These are phyloP conservation scores for Allolobophora icterica DNA, from an alignment of 2,888 invertebrate species.

Conservation along the genomic window DNA sequence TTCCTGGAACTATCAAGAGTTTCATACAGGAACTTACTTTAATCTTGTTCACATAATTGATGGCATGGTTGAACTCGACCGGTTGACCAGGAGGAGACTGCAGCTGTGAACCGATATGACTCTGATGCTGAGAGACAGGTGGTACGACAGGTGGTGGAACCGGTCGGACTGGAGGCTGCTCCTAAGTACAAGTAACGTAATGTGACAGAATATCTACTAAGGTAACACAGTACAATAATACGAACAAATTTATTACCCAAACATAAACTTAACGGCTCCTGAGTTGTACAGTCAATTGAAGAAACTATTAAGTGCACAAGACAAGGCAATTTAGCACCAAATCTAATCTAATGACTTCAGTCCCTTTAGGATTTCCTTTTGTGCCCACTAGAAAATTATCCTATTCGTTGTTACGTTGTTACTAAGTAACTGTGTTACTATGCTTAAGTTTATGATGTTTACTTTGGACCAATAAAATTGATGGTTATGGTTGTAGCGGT, in stretches of 20 bases:
- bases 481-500: too few relatives aligned
- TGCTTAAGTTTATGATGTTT: too few relatives aligned
- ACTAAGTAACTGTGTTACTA: too few relatives aligned
- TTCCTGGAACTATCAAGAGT: not conserved
- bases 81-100: slow-evolving; percentile 70
- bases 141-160: slow-evolving; percentile 19
- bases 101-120: slow-evolving; percentile 4
- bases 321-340: too few relatives aligned
- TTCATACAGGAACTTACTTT: slow-evolving; percentile 73
- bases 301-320: not conserved
- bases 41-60: slow-evolving; percentile 98
- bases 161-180: slow-evolving; percentile 3
- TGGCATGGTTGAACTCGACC: slow-evolving; percentile 98
- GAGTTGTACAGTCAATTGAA: not conserved
- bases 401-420: too few relatives aligned
- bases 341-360: too few relatives aligned
- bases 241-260: too few relatives aligned
- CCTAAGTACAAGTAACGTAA: not conserved
- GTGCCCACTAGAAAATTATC: too few relatives aligned
- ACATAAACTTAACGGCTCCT: not conserved
- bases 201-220: not conserved
- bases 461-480: too few relatives aligned
- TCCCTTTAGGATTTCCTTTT: too few relatives aligned
- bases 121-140: slow-evolving; percentile 27
- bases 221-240: not conserved